Percentiles rank a stretch among this genome's conserved stretches.
Evolutionary conservation across 2,113 vertebrate species (phyloP).

Genomic region (Natator depressus): DNA sequence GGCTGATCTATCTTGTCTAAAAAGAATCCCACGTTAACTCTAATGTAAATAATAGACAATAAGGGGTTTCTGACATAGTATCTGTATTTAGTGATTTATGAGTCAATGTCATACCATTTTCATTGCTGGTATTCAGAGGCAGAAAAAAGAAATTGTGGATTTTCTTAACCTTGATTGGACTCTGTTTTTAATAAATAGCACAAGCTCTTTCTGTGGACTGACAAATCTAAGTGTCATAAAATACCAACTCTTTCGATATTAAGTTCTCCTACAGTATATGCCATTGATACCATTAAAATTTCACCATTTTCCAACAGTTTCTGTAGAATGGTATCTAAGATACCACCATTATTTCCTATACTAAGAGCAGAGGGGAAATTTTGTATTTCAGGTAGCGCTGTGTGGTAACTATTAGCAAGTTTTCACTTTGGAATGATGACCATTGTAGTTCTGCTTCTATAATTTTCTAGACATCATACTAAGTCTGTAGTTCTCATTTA

Average conservation of each 20-base stretch:
- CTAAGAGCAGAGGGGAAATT: slow-evolving; percentile 8
- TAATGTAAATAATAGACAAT: slow-evolving; percentile 37
- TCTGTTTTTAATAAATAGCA: slow-evolving; percentile 51
- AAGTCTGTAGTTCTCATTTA: not conserved
- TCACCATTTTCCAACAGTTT: not conserved
- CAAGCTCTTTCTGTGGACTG: slow-evolving; percentile 15
- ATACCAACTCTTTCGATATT: not conserved
- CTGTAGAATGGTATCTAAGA: not conserved
- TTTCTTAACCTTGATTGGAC: slow-evolving; percentile 22
- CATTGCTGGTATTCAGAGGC: slow-evolving; percentile 2
- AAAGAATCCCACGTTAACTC: slow-evolving; percentile 10
- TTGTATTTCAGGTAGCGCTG: not conserved
- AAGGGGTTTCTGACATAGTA: slow-evolving; percentile 23
- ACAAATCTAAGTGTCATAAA: not conserved
- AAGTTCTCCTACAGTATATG: not conserved
- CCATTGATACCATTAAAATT: not conserved
- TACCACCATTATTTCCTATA: not conserved
- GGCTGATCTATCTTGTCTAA: not conserved
- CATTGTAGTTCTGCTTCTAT: fast-evolving
- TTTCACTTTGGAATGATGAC: not conserved
- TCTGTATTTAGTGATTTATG: slow-evolving; percentile 42
- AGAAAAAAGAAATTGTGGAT: slow-evolving; percentile 44
- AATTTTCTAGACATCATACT: not conserved
- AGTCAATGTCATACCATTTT: slow-evolving; percentile 30
- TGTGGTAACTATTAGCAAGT: not conserved